Conservation (phyloP, 2,888 invertebrate species). For the Metopia argyrocephala region DNA sequence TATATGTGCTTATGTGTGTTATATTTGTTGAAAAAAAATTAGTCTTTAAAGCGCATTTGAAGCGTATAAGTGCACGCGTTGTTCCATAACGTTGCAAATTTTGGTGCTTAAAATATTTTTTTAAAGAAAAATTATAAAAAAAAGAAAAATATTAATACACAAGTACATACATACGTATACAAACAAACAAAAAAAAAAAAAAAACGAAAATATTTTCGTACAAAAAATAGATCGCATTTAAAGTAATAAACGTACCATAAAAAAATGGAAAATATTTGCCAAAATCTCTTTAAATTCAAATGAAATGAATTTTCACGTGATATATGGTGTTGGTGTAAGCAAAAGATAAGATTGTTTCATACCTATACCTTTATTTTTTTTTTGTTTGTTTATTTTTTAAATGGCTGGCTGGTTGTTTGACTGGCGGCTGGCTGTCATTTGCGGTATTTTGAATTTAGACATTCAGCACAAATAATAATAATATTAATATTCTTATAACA, state of each 20-base stretch:
- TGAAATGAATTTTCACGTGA: slow-evolving; percentile 48
- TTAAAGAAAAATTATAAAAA: not conserved
- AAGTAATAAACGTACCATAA: slow-evolving; percentile 22
- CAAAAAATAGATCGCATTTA: slow-evolving; percentile 29
- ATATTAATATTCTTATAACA: slow-evolving; percentile 39
- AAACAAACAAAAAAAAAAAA: not conserved
- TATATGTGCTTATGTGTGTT: not conserved
- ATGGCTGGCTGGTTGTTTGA: not conserved
- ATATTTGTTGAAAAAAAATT: slow-evolving; percentile 34
- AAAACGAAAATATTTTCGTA: not conserved
- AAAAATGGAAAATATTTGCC: slow-evolving; percentile 13
- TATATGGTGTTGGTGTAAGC: slow-evolving; percentile 12
- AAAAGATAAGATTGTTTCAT: slow-evolving; percentile 55
- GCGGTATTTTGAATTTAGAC: slow-evolving; percentile 53
- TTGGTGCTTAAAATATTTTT: slow-evolving; percentile 19
- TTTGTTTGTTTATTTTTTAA: not conserved
- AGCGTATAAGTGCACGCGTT: slow-evolving; percentile 53
- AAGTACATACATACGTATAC: slow-evolving; percentile 11
- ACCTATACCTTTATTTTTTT: slow-evolving; percentile 11
- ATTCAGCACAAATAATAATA: slow-evolving; percentile 40
- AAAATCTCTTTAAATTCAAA: slow-evolving; percentile 24
- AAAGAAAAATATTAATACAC: slow-evolving; percentile 15
- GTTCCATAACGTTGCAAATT: not conserved
- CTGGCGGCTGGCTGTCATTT: not conserved
- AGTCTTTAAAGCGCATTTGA: slow-evolving; percentile 62